Evolutionary conservation across 2,113 vertebrate species (phyloP).

Genomic region (Dromiciops gliroides): DNA sequence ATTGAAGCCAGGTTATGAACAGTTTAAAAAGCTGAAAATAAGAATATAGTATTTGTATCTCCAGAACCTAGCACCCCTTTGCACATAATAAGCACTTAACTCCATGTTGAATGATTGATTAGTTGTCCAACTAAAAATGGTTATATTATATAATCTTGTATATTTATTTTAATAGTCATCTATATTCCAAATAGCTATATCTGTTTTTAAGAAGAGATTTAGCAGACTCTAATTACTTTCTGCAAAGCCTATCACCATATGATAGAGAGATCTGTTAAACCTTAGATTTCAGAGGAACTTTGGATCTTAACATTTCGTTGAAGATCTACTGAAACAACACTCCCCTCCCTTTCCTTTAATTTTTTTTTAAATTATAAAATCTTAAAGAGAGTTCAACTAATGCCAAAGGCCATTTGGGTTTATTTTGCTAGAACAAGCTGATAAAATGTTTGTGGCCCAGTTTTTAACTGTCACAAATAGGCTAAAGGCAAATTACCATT

Average conservation of each 20-base stretch:
- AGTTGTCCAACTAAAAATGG: background rate
- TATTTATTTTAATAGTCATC: background rate
- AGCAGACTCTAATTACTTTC: background rate
- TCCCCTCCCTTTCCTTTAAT: too few species aligned
- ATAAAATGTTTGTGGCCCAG: conserved; percentile 42
- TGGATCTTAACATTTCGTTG: background rate
- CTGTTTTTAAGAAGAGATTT: background rate
- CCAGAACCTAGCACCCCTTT: background rate
- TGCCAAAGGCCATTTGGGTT: background rate
- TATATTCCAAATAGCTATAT: background rate
- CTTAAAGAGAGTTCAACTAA: background rate
- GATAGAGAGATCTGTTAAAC: background rate
- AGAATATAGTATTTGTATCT: background rate
- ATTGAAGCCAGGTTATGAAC: background rate
- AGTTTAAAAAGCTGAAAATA: background rate
- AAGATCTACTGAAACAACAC: background rate
- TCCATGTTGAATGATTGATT: background rate
- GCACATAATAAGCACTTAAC: background rate
- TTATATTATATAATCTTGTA: background rate
- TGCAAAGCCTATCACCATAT: background rate
- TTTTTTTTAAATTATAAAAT: background rate
- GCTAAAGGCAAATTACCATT: conserved; percentile 48
- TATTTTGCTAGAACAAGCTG: background rate
- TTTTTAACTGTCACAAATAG: conserved; percentile 10
- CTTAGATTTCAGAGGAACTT: background rate